Evolutionary conservation across 1,140 invertebrate genomes (phyloP), one percentile per base, ranked within the genome.

Genomic region (Chrysopa pallens): DNA sequence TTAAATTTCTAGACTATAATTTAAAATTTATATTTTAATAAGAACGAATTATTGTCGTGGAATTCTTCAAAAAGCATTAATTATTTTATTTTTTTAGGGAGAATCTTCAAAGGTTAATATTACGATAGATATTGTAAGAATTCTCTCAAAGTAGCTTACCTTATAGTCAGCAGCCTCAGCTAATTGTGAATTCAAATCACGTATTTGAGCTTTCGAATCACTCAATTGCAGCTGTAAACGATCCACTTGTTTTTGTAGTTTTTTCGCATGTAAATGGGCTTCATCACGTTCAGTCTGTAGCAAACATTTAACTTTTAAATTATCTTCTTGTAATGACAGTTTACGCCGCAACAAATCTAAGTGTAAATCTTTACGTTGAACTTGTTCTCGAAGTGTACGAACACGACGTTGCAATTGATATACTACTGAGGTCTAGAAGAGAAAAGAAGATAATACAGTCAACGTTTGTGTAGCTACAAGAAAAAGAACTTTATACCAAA

Each of bases 291-390:
- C 82, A 9, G 72, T 74, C 51, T 76, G 68, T 15, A 73, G 48
- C 4, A 62, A 28, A 40, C 49, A 74, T 45, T 76, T 78, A 29
- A 78, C 73, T 28, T 76, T 68, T 1, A 70, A 69, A 37, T 70
- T 78, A 36, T 85, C 82, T 50, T 86, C 83, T 58, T 86, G 83
- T 1, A 89, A 68, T 42, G 78, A 74, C 28, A 89, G 56, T 62
- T 94, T 94, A 48, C 87, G 77, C 15, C 88, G 67, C 13, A 94
- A 62, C 36, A 94, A 68, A 64, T 93, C 89, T 52, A 93, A 62
- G 58, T 94, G 89, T 4, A 94, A 68, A 59, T 94, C 89, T 52
- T 89, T 79, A 46, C 87, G 77, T 57, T 92, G 86, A 11, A 93
- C 61, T 58, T 93, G 87, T 55, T 94, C 89, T 12, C 86, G 69